Evolutionary conservation across 2,797 vertebrate genomes (phyloP), one percentile per base, ranked within the genome.

Genomic region (Hephaestus fuliginosus): DNA sequence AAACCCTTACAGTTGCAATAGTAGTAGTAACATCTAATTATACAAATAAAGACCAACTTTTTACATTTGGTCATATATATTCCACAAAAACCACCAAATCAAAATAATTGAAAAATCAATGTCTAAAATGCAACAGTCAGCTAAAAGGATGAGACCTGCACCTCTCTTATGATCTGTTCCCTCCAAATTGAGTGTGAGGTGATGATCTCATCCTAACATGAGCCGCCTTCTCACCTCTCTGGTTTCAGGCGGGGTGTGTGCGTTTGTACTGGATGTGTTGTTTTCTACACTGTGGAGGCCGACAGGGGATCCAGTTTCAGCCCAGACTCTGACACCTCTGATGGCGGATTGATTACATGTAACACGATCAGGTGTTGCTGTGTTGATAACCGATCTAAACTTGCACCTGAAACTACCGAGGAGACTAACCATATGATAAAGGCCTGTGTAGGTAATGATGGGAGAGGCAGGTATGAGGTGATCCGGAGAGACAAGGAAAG

Each of bases 271-370:
- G 33, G 0, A 72, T 46, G 80, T 83, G 83, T 84, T 83, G 64
- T 51, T 33, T 33, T 90, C 55, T 66, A 70, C 74, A 49, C 76
- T 14, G 2, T 43, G 58, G 63, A 65, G 73, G 79, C 58, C 66
- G 74, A 63, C 25, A 30, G 51, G 41, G 53, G 75, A 81, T 93
- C 78, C 33, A 14, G 86, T 94, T 89, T 87, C 93, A 77, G 74
- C 7, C 65, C 75, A 86, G 73, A 81, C 78, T 85, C 73, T 79
- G 89, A 94, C 92, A 92, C 93, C 90, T 94, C 85, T 49, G 68
- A 43, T 7, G 73, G 65, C 17, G 79, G 84, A 88, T 92, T 10
- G 58, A 44, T 92, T 89, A 82, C 91, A 78, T 70, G 83, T 81
- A 82, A 92, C 86, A 84, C 17, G 83, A 93, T 84, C 85, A 88